Conservation (phyloP, 2,888 invertebrate genomes). For the Chromoteleia sp. region DNA sequence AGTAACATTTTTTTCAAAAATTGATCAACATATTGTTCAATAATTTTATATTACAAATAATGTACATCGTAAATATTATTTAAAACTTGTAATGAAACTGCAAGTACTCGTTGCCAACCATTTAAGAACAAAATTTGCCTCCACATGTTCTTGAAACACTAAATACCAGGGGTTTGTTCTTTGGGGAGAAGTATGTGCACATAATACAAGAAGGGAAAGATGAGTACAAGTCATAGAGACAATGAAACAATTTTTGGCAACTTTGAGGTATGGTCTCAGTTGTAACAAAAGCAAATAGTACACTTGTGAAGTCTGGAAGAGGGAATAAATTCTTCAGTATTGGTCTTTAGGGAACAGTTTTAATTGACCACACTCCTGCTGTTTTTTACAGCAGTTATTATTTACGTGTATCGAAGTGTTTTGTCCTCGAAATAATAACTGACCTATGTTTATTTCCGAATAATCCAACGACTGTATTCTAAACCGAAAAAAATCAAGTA, state of each 20-base stretch:
- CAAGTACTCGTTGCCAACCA: no score
- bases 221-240: constrained; percentile 52
- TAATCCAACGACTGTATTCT: not conserved
- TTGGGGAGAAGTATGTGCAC: constrained; percentile 29
- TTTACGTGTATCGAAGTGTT: not conserved
- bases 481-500: no score
- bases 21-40: no score
- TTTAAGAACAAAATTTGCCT: constrained; percentile 17
- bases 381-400: not conserved
- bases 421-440: not conserved
- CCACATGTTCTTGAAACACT: constrained; percentile 19
- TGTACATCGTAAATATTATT: no score
- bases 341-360: constrained; percentile 41
- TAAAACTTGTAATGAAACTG: no score
- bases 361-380: constrained; percentile 33
- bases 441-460: no score
- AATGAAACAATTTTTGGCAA: constrained; percentile 69
- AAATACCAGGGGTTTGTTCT: constrained; percentile 45
- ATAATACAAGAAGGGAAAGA: constrained; percentile 48
- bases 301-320: constrained; percentile 39
- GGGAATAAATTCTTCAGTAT: constrained; percentile 49
- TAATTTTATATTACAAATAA: no score
- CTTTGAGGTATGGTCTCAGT: constrained; percentile 57
- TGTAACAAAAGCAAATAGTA: constrained; percentile 61
- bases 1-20: no score